Base-by-base conservation (phyloP, 2,113 vertebrate genomes). In the Poeciliopsis retropinna region DNA sequence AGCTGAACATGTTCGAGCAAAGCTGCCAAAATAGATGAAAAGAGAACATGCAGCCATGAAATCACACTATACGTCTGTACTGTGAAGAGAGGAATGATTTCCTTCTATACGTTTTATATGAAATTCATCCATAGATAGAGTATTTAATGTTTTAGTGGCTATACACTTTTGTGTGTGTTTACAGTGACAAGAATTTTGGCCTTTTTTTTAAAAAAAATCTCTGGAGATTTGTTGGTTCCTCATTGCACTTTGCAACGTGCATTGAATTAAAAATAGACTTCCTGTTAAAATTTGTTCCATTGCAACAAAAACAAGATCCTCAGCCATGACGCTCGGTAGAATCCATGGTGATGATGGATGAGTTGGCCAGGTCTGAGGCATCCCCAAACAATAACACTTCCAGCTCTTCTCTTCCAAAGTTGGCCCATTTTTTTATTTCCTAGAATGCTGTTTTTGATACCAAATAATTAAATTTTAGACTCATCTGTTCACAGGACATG, bases 1-100 rank as follows among this genome's bases (percentile, higher is more conserved):
- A 65, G 70, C 64, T 79, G 57, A 86, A 72, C 72, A 85, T 70
- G 34, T 80, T 78, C 54, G 74, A 27, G 15, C 39, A 7, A 71
- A 76, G 66, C 34, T 22, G 71, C 71, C 80, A 80, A 83, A 70
- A 69, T 14, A 72, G 22, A 78, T 22, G 1, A 32, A 71, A 68
- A 61, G 9, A 31, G 29, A 1, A 30, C 37, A 31, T 60, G 39
- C 61, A 9, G 41, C 71, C 73, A 29, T 1, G 3, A 27, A 72
- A 63, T 47, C 28, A 44, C 60, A 30, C 65, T 72, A 41, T 64
- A 0, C 19, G 47, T 34, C 30, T 57, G 30, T 41, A n/a, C 19
- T 10, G 62, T 13, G 30, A 6, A 25, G 30, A 6, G 69, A 37
- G 12, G 2, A 27, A 39, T 3, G 12, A 71, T 63, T 68, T 61